Base-by-base conservation (phyloP, 2,113 vertebrate species). In the Coturnix japonica region DNA sequence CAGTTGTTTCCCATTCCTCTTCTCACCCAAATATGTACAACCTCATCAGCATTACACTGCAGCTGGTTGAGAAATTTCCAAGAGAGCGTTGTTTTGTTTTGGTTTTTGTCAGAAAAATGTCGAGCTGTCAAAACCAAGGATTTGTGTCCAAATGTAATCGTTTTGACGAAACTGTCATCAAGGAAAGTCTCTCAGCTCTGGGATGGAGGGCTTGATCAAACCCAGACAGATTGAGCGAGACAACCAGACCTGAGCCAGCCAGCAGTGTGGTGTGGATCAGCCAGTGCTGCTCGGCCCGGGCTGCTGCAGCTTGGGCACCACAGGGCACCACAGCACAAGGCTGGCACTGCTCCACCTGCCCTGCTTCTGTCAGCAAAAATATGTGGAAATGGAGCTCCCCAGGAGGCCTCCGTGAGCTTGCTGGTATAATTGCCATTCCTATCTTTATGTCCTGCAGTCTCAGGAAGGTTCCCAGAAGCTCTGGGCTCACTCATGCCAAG, bases 141-240 rank as follows among this genome's bases (percentile, higher is more conserved):
- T 88, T 13, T 63, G 87, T 89, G 87, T 91, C 35, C 37, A 89
- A 95, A 70, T n/a, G 91, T 88, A 95, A 95, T 87, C 59, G 89
- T 93, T 96, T 85, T 95, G 95, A 95, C 51, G 89, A 94, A 87
- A 95, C 85, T 96, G 94, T 95, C 94, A 92, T 96, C 94, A 0
- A 71, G 73, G 85, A 64, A 94, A 93, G 89, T 79, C 93, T 92
- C 94, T 31, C 74, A 92, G 85, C 89, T 93, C 87, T 2, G 14
- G 89, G 91, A 94, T 28, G 54, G 91, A 92, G 85, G 87, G 63
- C 26, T 79, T 96, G 95, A 95, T 96, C 93, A 95, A 95, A 89
- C 82, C 87, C 91, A 94, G 95, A 76, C 91, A 79, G 86, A 81
- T 2, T 39, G 78, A 51, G 78, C 66, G 66, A 91, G 91, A 89